Evolutionary conservation across 2,888 invertebrate species (phyloP), one percentile per base, ranked within the genome.

Genomic region (Tubulanus polymorphus): DNA sequence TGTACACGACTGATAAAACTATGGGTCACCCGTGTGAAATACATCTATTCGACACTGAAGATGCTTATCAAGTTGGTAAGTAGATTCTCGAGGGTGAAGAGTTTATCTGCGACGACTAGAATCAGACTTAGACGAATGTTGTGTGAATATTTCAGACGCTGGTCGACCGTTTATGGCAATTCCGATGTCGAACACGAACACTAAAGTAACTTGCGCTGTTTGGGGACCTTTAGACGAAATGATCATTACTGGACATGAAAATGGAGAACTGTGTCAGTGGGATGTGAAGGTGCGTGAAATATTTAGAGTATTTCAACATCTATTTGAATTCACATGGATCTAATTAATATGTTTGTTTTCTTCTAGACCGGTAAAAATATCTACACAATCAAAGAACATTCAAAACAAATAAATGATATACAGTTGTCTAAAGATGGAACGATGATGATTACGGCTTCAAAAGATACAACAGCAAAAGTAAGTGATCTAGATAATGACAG

Each of bases 361-460:
- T 81, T 81, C 41, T 77, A 91, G 88, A 89, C 88, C 62, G 90
- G 91, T 30, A 90, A 91, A 73, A 87, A 89, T 79, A 76, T 90
- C 28, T 86, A 87, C 64, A 85, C 88, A 2, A 85, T 88, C 10
- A 87, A 60, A 63, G 93, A 91, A 67, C 96, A 97, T 77, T 86
- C 86, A 5, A 86, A 85, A 57, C 86, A 88, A 67, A 93, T 99
- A 68, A 95, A 93, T 74, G 99, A 99, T 77, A 91, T 99, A 87
- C 99, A 99, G 80, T 84, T 91, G 74, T 91, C 90, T 53, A 89
- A 89, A 65, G 93, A 97, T 73, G 88, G 89, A 25, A 91, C 91
- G 12, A 93, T 95, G 92, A 90, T 99, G 73, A 90, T 99, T 32
- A 93, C 99, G 0, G 94, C 97, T 1, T 95, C 94, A 0, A 95